Evolutionary conservation across 1,140 invertebrate genomes (phyloP).

Genomic region (Galendromus occidentalis): DNA sequence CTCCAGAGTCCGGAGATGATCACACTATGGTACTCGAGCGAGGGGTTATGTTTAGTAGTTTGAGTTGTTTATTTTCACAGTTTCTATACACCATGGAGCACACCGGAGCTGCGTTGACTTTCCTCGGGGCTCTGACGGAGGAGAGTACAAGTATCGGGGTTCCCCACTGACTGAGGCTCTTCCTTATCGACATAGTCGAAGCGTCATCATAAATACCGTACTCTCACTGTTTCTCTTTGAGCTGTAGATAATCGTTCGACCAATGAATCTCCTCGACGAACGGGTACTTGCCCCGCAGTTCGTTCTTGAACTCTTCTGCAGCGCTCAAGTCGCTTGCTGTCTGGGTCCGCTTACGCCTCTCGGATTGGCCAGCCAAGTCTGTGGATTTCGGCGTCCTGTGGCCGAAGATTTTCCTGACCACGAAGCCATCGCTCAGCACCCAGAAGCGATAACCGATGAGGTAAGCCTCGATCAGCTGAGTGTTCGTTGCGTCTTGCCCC

Average conservation of each 20-base stretch:
- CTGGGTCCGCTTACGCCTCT: not conserved
- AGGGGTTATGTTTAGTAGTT: too few relatives aligned
- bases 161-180: too few relatives aligned
- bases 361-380: not conserved
- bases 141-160: too few relatives aligned
- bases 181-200: too few relatives aligned
- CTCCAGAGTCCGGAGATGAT: too few relatives aligned
- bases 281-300: not conserved
- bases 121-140: too few relatives aligned
- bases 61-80: too few relatives aligned
- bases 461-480: constrained; percentile 2
- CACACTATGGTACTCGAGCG: too few relatives aligned
- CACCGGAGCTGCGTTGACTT: too few relatives aligned
- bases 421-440: not conserved
- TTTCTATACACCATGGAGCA: too few relatives aligned
- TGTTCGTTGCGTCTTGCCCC: not conserved
- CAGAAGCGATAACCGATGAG: constrained; percentile 1
- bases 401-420: not conserved
- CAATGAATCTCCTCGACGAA: not conserved
- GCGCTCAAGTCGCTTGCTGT: not conserved
- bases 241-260: not conserved
- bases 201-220: not conserved
- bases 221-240: not conserved
- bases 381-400: not conserved
- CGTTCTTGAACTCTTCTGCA: not conserved